These are phyloP conservation scores for Bombylius major DNA, from an alignment of 2,888 invertebrate species.

Conservation along the genomic window DNA sequence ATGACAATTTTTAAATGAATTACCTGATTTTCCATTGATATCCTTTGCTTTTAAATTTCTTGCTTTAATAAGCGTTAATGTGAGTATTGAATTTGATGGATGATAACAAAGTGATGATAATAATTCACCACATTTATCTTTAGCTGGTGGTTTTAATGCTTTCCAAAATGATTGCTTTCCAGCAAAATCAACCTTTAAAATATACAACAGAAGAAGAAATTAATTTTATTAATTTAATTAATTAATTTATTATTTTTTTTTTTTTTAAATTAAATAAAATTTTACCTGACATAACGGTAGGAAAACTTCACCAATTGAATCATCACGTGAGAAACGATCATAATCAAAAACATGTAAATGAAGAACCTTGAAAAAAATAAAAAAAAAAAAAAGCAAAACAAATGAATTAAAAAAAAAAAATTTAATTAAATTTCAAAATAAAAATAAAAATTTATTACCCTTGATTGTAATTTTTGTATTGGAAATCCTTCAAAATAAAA, in stretches of 20 bases:
- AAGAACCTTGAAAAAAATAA: constrained; percentile 43
- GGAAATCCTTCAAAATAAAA: constrained; percentile 92
- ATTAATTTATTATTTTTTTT: background rate
- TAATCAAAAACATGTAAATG: constrained; percentile 91
- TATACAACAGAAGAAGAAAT: background rate
- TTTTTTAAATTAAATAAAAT: background rate
- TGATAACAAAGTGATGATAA: constrained; percentile 90
- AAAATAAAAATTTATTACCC: constrained; percentile 38
- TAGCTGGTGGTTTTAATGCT: constrained; percentile 79
- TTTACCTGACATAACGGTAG: constrained; percentile 79
- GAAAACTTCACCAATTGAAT: constrained; percentile 88
- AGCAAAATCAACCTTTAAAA: constrained; percentile 67
- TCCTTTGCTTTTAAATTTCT: constrained; percentile 92
- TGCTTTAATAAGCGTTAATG: constrained; percentile 81
- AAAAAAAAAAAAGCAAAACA: background rate
- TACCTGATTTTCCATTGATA: constrained; percentile 89
- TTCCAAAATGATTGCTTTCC: constrained; percentile 94
- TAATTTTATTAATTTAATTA: too few species aligned
- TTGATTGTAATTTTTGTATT: constrained; percentile 81
- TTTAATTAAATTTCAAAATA: background rate
- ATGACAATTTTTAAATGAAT: background rate
- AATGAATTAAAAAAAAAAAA: too few species aligned
- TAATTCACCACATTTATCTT: constrained; percentile 86
- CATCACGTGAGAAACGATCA: constrained; percentile 86
- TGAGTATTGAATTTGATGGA: constrained; percentile 86